phyloP scores from a whole-genome alignment of 2,113 vertebrate species.

The Anguilla rostrata region DNA sequence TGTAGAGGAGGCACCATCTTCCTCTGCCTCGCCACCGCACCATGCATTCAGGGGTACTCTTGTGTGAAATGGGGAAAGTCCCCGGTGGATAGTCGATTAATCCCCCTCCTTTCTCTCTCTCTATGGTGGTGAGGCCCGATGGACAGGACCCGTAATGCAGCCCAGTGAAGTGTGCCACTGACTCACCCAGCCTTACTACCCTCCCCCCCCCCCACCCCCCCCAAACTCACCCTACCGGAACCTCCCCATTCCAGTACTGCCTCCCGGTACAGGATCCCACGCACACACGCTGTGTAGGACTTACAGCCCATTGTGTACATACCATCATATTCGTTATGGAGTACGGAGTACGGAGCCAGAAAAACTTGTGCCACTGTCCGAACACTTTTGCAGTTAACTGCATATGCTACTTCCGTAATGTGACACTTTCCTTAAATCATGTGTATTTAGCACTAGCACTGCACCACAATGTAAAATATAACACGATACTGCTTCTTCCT shows the following conservation, averaged over 20 bases:
- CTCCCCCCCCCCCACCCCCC: not conserved
- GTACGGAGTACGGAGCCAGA: no score
- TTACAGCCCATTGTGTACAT: no score
- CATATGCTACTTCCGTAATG: not conserved
- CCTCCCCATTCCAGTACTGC: not conserved
- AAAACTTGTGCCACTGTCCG: not conserved
- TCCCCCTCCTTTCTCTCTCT: not conserved
- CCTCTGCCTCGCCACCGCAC: not conserved
- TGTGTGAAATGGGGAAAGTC: not conserved
- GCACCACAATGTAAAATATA: not conserved
- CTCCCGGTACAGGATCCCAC: no score
- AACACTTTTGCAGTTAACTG: not conserved
- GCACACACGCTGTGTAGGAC: no score
- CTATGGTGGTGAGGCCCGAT: not conserved
- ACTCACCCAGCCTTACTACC: not conserved
- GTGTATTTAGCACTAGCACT: not conserved
- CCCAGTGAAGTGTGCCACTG: not conserved
- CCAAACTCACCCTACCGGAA: not conserved
- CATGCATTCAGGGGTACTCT: constrained; percentile 1
- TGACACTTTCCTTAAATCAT: not conserved
- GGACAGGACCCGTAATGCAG: not conserved
- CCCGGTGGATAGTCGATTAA: not conserved
- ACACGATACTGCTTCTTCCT: not conserved
- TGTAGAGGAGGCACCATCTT: not conserved
- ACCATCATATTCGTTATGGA: no score